Percentiles rank a stretch among this genome's conserved stretches.
phyloP scores from a whole-genome alignment of 2,797 vertebrate genomes.

The Poeciliopsis paucimaculata region DNA sequence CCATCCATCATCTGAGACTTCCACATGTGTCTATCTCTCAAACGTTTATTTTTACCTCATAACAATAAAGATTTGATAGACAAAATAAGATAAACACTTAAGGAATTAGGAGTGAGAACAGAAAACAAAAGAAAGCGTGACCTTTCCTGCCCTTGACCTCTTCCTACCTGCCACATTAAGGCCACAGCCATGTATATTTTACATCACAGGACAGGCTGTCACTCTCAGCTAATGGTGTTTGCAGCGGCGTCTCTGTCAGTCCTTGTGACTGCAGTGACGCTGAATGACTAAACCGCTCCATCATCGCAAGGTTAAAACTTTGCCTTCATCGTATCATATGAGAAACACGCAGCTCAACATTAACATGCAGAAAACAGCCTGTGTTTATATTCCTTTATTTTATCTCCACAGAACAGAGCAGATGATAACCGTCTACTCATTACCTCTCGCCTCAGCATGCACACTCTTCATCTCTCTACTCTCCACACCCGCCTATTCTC shows the following conservation, averaged over 20 bases:
- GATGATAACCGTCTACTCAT: conserved; percentile 43
- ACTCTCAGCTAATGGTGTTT: conserved; percentile 4
- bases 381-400: conserved; percentile 33
- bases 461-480: conserved; percentile 29
- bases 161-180: conserved; percentile 39
- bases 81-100: background rate
- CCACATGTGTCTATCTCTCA: background rate
- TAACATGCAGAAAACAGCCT: conserved; percentile 15
- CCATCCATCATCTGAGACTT: background rate
- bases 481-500: background rate
- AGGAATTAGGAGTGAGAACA: background rate
- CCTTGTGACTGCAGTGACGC: conserved; percentile 1
- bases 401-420: conserved; percentile 47
- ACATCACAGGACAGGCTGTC: conserved; percentile 9
- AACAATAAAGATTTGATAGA: background rate
- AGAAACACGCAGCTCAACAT: conserved; percentile 8
- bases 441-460: conserved; percentile 21
- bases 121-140: background rate
- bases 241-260: conserved; percentile 9
- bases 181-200: background rate
- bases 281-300: conserved; percentile 11
- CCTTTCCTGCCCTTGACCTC: conserved; percentile 24
- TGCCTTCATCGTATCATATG: background rate
- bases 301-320: conserved; percentile 16
- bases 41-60: background rate